Evolutionary conservation across 2,113 vertebrate genomes (phyloP).

Genomic region (Pheucticus melanocephalus): DNA sequence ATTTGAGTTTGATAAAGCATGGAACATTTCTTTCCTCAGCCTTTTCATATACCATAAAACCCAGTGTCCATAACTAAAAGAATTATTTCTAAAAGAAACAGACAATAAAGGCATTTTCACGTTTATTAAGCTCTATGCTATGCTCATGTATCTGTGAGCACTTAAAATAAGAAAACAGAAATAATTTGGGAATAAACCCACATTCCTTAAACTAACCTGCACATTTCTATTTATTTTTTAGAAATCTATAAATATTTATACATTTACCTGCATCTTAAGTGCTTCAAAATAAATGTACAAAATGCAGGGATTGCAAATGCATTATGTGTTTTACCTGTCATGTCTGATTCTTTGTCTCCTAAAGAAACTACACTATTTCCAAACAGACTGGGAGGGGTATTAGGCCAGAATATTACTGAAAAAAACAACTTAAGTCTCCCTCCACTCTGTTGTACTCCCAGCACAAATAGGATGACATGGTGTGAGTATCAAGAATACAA

Average conservation of each 20-base stretch:
- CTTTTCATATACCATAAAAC: slow-evolving; percentile 8
- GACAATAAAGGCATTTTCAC: slow-evolving; percentile 34
- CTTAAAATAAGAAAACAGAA: slow-evolving; percentile 7
- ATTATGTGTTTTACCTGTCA: slow-evolving; percentile 75
- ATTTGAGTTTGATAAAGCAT: slow-evolving; percentile 2
- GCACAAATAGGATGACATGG: slow-evolving; percentile 78
- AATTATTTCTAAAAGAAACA: slow-evolving; percentile 52
- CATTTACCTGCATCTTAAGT: slow-evolving; percentile 42
- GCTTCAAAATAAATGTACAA: slow-evolving; percentile 50
- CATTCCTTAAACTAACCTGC: slow-evolving; percentile 32
- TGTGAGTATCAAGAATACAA: slow-evolving; percentile 71
- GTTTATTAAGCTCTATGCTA: slow-evolving; percentile 28
- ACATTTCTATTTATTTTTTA: slow-evolving; percentile 49
- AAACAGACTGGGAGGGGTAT: slow-evolving; percentile 60
- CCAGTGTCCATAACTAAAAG: slow-evolving; percentile 24
- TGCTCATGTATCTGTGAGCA: not conserved
- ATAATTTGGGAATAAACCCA: slow-evolving; percentile 40
- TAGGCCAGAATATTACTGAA: slow-evolving; percentile 67
- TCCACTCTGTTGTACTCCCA: slow-evolving; percentile 46
- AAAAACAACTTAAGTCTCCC: slow-evolving; percentile 62
- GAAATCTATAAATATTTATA: slow-evolving; percentile 64
- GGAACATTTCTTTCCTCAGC: slow-evolving; percentile 1
- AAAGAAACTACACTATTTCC: slow-evolving; percentile 68
- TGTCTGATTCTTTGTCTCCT: slow-evolving; percentile 79
- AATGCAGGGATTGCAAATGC: slow-evolving; percentile 66